Base-by-base conservation (phyloP, 2,888 invertebrate genomes). In the Lycia hirtaria region DNA sequence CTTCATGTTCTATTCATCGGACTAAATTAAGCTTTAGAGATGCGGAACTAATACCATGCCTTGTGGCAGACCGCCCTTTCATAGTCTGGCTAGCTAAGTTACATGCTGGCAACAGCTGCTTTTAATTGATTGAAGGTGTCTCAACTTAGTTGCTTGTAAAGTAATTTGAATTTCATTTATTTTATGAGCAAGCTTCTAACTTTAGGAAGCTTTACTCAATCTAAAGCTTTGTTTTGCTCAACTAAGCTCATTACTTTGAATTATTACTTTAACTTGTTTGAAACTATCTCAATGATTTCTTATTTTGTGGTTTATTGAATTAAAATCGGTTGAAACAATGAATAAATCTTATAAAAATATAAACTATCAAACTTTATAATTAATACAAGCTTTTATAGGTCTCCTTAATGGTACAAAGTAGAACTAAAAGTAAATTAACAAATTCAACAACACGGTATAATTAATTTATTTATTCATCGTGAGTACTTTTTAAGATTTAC, bases 41-140 rank as follows among this genome's bases (percentile, higher is more conserved):
- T 44, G 54, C 20, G 60, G 56, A 60, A 52, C 59, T 68, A 69
- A 68, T 67, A 55, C 54, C 59, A 41, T 49, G 64, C 60, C 66
- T 55, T 60, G 60, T 33, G 52, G 53, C 45, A 62, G 28, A 50
- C 65, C 64, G 50, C 67, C 68, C 63, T 60, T 70, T 68, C 61
- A 45, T 57, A 65, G 70, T 71, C 62, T 57, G 52, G 60, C 56
- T 64, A 50, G 49, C 55, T 61, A 63, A 62, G 60, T 63, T 60
- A 61, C 58, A 62, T 19, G 28, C 47, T 53, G 22, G 68, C 65
- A 64, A 67, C 71, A 72, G 63, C 67, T 73, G 65, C 40, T 57
- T 64, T 70, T 69, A 70, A 74, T 71, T 62, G 64, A 67, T 65
- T 66, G 54, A 47, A 58, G 54, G 60, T 63, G 57, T 47, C 56